A percentile compares a stretch with the other conserved stretches of the same genome.
phyloP scores from a whole-genome alignment of 1,140 invertebrate species.

The Matsumurasca onukii region DNA sequence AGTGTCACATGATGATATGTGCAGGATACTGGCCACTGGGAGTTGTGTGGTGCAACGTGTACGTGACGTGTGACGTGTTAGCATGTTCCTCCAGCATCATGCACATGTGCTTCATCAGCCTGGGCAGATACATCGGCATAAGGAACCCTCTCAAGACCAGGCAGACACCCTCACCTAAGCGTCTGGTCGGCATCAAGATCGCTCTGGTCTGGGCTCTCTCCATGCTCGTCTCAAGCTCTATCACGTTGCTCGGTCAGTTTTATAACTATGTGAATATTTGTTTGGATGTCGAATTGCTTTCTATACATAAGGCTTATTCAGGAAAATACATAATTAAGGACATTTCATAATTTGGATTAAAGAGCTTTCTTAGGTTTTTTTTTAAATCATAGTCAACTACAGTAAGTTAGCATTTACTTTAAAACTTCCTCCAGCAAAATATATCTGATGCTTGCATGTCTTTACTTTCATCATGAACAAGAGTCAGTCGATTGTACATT shows the following conservation, averaged over 20 bases:
- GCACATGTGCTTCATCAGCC: conserved; percentile 96
- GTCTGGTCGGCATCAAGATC: conserved; percentile 78
- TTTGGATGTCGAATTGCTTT: too few species aligned
- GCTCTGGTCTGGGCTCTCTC: conserved; percentile 82
- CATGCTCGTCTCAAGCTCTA: conserved; percentile 83
- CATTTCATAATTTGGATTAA: too few species aligned
- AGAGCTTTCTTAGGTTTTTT: too few species aligned
- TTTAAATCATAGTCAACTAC: too few species aligned
- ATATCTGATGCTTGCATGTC: too few species aligned
- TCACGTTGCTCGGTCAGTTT: conserved; percentile 82
- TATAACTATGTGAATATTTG: background rate
- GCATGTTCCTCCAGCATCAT: conserved; percentile 93
- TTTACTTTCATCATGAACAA: too few species aligned
- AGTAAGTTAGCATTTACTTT: too few species aligned
- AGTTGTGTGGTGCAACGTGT: conserved; percentile 86
- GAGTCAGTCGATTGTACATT: too few species aligned
- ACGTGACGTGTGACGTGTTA: conserved; percentile 92
- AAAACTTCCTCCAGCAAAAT: too few species aligned
- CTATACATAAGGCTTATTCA: too few species aligned
- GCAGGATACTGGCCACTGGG: conserved; percentile 90
- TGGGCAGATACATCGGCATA: conserved; percentile 90
- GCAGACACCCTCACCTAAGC: conserved; percentile 68
- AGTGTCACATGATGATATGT: too few species aligned
- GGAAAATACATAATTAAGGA: too few species aligned
- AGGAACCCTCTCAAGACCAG: conserved; percentile 83